These are phyloP conservation scores for Chondrosia reniformis DNA, from an alignment of 37 sponge, comb jelly and placozoan species.

Conservation along the genomic window DNA sequence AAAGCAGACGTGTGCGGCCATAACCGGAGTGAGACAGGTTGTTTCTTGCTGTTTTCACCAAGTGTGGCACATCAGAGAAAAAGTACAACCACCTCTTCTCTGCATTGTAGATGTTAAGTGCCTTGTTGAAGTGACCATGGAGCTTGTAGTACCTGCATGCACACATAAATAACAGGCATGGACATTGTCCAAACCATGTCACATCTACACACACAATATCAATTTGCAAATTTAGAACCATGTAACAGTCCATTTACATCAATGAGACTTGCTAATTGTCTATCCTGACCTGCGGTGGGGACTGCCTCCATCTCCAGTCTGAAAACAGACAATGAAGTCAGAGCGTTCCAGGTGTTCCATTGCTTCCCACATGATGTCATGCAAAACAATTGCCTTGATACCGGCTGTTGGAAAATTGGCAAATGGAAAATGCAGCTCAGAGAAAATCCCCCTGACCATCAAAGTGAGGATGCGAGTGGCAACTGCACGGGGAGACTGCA, in stretches of 20 bases:
- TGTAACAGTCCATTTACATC: not conserved
- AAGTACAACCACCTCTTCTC: constrained; percentile 8
- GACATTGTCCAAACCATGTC: no score
- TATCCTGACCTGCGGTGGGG: constrained; percentile 21
- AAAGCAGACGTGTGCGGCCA: not conserved
- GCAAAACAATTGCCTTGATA: not conserved
- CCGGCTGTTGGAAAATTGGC: constrained; percentile 38
- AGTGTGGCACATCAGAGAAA: constrained; percentile 32
- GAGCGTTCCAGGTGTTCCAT: constrained; percentile 25
- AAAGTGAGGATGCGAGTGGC: constrained; percentile 39
- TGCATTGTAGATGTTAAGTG: constrained; percentile 4
- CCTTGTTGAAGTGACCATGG: not conserved
- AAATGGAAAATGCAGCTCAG: constrained; percentile 24
- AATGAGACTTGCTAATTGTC: not conserved
- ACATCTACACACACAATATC: no score
- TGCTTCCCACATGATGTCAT: constrained; percentile 48
- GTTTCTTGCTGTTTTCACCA: constrained; percentile 22
- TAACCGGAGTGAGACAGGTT: not conserved
- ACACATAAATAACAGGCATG: no score
- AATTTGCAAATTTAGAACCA: no score
- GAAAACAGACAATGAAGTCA: constrained; percentile 34
- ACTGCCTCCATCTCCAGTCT: constrained; percentile 33
- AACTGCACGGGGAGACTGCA: not conserved
- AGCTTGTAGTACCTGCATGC: constrained; percentile 1
- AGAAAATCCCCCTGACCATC: constrained; percentile 43